phyloP scores from a whole-genome alignment of 2,888 invertebrate species.

The Acronicta aceris region DNA sequence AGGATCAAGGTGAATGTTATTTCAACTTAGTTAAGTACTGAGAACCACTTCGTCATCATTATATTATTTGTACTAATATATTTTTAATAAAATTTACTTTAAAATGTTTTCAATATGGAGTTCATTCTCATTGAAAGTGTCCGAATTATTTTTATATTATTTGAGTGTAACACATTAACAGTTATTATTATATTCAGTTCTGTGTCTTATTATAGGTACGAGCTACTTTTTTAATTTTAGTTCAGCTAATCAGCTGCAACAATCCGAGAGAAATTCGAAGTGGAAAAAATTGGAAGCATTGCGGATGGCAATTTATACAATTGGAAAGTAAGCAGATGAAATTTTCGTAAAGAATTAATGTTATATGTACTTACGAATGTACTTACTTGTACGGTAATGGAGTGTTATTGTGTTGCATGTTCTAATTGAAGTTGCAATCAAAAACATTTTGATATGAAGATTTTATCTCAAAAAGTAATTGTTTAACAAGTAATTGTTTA shows the following conservation, averaged over 20 bases:
- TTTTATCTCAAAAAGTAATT: neutral
- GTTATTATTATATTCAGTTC: no score
- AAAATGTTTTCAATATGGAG: neutral
- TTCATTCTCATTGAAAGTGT: neutral
- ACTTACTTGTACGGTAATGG: neutral
- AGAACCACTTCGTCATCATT: neutral
- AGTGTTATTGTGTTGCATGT: neutral
- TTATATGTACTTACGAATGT: neutral
- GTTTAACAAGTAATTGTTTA: no score
- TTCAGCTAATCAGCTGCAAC: no score
- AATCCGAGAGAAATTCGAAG: no score
- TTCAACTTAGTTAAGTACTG: conserved; percentile 9
- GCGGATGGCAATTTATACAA: neutral
- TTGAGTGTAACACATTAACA: no score
- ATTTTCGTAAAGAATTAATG: neutral
- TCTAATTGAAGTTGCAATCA: neutral
- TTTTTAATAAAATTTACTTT: neutral
- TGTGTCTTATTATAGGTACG: no score
- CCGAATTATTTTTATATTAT: no score
- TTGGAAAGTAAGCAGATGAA: neutral
- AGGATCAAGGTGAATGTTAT: conserved; percentile 19
- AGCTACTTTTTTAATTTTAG: no score
- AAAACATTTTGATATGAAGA: neutral
- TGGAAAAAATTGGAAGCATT: neutral
- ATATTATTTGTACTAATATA: no score